phyloP scores from a whole-genome alignment of 2,797 vertebrate species.

The Gallinago stenura region DNA sequence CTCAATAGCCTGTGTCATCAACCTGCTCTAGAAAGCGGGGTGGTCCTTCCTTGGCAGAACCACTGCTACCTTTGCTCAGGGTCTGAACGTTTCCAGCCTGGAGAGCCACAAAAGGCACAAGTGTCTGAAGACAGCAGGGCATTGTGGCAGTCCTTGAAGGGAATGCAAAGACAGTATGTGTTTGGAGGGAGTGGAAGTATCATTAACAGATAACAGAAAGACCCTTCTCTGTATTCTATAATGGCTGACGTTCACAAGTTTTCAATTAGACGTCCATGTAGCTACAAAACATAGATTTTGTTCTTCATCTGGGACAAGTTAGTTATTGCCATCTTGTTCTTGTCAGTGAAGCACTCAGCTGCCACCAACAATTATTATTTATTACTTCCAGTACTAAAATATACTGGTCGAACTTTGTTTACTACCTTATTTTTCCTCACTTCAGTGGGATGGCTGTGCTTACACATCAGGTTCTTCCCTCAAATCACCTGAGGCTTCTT shows the following conservation, averaged over 20 bases:
- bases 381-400: slow-evolving; percentile 34
- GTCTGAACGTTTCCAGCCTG: background rate
- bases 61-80: background rate
- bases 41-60: slow-evolving; percentile 34
- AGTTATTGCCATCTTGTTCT: slow-evolving; percentile 53
- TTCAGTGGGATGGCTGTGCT: background rate
- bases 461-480: background rate
- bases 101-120: background rate
- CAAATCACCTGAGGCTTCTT: background rate
- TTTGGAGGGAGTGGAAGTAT: background rate
- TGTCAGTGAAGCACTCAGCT: slow-evolving; percentile 47
- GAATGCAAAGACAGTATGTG: background rate
- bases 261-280: slow-evolving; percentile 27
- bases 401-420: background rate
- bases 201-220: background rate
- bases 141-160: background rate
- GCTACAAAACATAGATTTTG: slow-evolving; percentile 5
- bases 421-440: background rate
- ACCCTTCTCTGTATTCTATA: background rate
- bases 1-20: slow-evolving; percentile 80
- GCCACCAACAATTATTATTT: background rate
- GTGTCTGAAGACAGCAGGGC: background rate
- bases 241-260: background rate
- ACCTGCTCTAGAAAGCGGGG: slow-evolving; percentile 48
- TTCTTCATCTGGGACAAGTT: slow-evolving; percentile 27